Evolutionary conservation across 2,888 invertebrate genomes (phyloP), one percentile per base, ranked within the genome.

Genomic region (Cetonia aurata): DNA sequence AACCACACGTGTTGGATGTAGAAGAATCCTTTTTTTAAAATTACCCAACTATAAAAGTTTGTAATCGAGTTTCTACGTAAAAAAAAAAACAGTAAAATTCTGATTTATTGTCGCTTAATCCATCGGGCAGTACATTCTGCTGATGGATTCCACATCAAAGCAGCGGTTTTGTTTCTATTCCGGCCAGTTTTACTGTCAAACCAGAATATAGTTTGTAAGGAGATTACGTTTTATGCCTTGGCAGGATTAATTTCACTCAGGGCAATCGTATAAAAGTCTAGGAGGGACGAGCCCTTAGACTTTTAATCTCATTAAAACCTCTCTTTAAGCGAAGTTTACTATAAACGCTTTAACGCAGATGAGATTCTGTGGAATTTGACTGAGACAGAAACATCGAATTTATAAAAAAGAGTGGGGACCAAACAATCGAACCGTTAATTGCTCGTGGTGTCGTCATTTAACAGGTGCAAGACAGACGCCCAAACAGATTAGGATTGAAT

Each of bases 271-370:
- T 10, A 13, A 13, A n/a, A 56, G 8, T 13, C 12, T 37, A 25
- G 8, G n/a, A 6, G n/a, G 53, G n/a, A 53, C 15, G 13, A 15
- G 44, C 19, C 19, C 19, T 44, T 10, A 15, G 15, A 19, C 42
- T 37, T 52, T 52, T 67, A 67, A 67, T 67, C 67, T 67, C 53
- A 67, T 67, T 67, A 67, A 66, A 55, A 55, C n/a, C 37, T 56
- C 55, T 67, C 17, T 42, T 44, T 55, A 46, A 55, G 44, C 25
- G 46, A 67, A 19, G 52, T 53, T 55, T 67, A 67, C 42, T 33
- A 46, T 9, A 6, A 25, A 48, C 31, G 48, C 31, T 60, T 60
- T 60, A 60, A 60, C 48, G 25, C 31, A 59, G 42, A 59, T 17
- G 57, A 25, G 19, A 59, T 42, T 42, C 57, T 3, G 15, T n/a